Evolutionary conservation across 2,888 invertebrate species (phyloP).

Genomic region (Apodemia zela): DNA sequence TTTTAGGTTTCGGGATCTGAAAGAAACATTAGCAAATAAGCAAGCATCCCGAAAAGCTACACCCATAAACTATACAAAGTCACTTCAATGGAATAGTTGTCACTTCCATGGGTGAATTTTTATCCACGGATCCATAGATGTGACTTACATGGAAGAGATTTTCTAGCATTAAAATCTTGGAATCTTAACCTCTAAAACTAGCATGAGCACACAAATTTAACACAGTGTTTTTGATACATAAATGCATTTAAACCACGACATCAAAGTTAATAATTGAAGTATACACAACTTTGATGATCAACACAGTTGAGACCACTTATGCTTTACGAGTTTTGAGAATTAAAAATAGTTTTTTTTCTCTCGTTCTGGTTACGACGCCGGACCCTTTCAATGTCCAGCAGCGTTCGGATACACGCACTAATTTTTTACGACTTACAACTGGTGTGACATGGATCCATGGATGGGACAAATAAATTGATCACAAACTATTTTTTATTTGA

Average conservation of each 20-base stretch:
- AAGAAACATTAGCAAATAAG: constrained; percentile 5
- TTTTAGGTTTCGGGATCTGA: constrained; percentile 1
- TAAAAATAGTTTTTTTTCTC: neutral
- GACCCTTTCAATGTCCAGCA: neutral
- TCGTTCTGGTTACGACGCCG: neutral
- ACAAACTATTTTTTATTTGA: constrained; percentile 1
- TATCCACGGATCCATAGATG: constrained; percentile 2
- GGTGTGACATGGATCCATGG: neutral
- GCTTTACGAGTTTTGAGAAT: neutral
- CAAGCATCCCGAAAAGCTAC: neutral
- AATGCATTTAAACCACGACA: constrained; percentile 2
- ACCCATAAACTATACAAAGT: neutral
- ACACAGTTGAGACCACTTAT: constrained; percentile 3
- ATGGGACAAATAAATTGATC: constrained; percentile 5
- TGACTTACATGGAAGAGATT: neutral
- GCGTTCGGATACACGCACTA: neutral
- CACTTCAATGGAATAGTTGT: neutral
- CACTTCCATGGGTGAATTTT: neutral
- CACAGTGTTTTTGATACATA: neutral
- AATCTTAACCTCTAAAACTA: neutral
- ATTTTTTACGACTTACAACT: neutral
- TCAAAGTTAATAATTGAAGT: neutral
- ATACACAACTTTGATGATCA: neutral
- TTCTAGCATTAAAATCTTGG: neutral
- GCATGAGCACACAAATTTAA: neutral